Evolutionary conservation across 2,113 vertebrate species (phyloP).

Genomic region (Piaya cayana): DNA sequence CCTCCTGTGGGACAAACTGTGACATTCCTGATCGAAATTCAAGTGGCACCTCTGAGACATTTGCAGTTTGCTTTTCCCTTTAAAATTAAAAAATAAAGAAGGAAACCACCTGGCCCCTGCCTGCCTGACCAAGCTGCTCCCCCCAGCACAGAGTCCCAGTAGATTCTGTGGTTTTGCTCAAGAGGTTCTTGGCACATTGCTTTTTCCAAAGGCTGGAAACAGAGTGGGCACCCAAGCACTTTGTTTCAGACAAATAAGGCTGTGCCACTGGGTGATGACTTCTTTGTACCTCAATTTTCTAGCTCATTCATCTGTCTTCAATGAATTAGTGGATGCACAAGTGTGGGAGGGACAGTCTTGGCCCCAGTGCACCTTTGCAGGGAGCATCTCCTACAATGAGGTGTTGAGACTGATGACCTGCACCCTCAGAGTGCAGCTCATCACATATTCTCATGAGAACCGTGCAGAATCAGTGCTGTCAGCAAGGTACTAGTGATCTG

Average conservation of each 20-base stretch:
- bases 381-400: background rate
- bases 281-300: background rate
- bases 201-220: background rate
- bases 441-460: background rate
- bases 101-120: background rate
- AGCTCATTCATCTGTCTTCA: background rate
- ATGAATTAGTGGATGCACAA: background rate
- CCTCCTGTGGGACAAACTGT: fast-evolving
- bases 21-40: background rate
- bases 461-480: background rate
- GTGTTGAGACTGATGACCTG: fast-evolving
- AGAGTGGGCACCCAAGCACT: background rate
- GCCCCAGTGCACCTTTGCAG: background rate
- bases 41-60: background rate
- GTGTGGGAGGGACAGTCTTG: fast-evolving
- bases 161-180: fast-evolving
- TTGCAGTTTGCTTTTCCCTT: background rate
- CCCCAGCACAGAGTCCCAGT: background rate
- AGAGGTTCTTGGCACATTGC: fast-evolving
- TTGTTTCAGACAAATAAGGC: background rate
- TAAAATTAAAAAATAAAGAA: background rate
- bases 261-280: background rate
- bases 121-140: too few relatives aligned
- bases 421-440: fast-evolving
- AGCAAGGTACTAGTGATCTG: background rate